Percentiles rank a stretch among this genome's conserved stretches.
phyloP scores from a whole-genome alignment of 2,888 invertebrate species.

The Tachina grossa region DNA sequence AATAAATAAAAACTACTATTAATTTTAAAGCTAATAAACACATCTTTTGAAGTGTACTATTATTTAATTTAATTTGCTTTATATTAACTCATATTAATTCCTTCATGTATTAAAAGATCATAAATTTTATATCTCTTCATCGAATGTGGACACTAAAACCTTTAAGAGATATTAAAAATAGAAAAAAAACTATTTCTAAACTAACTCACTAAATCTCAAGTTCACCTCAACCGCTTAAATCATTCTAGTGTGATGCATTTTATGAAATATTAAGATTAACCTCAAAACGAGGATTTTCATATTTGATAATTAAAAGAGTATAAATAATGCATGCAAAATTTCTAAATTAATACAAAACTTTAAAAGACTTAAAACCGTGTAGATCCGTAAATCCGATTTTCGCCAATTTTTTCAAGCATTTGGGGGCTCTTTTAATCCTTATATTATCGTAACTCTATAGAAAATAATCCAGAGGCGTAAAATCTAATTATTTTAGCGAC shows the following conservation, averaged over 20 bases:
- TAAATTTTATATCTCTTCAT: background rate
- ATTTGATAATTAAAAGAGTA: conserved; percentile 16
- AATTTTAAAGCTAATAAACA: background rate
- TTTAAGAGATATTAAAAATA: background rate
- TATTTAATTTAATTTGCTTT: conserved; percentile 38
- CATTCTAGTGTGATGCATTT: conserved; percentile 49
- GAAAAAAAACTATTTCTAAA: conserved; percentile 10
- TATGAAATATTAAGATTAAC: conserved; percentile 52
- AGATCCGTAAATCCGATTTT: no score
- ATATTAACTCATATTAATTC: conserved; percentile 26
- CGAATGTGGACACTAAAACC: conserved; percentile 1
- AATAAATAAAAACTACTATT: background rate
- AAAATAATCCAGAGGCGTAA: no score
- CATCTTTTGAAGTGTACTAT: conserved; percentile 16
- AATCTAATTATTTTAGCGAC: no score
- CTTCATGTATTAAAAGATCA: conserved; percentile 3
- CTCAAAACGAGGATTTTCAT: conserved; percentile 40
- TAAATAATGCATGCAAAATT: background rate
- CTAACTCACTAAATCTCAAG: conserved; percentile 56
- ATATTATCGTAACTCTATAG: no score
- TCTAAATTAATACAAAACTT: conserved; percentile 2
- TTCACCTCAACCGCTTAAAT: conserved; percentile 63
- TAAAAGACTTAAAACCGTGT: background rate
- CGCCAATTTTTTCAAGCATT: no score
- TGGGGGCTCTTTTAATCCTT: no score